Evolutionary conservation across 2,797 vertebrate genomes (phyloP).

Genomic region (Peromyscus eremicus): DNA sequence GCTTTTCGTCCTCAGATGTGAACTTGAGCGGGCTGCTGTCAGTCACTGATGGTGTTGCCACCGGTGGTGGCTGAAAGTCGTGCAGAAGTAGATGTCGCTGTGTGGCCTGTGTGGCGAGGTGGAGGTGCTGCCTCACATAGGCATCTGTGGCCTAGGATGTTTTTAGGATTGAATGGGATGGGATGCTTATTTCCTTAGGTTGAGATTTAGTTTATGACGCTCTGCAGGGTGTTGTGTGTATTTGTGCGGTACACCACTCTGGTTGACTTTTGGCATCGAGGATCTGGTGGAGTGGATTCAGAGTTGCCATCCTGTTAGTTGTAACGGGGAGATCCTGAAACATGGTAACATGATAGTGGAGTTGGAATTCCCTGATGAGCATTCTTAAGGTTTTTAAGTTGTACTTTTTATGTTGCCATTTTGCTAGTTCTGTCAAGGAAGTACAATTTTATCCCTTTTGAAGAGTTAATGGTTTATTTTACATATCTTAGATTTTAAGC

Average conservation of each 20-base stretch:
- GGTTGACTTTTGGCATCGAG: neutral
- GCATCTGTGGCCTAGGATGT: neutral
- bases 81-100: neutral
- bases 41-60: no score
- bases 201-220: neutral
- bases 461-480: conserved; percentile 5
- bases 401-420: conserved; percentile 14
- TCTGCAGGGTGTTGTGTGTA: neutral
- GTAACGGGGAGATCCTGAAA: neutral
- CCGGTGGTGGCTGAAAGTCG: neutral
- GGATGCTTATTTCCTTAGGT: neutral
- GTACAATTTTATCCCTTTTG: neutral
- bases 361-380: conserved; percentile 14
- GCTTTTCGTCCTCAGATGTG: neutral
- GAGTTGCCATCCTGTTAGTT: conserved; percentile 26
- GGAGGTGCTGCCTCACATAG: neutral
- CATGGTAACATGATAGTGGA: neutral
- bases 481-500: neutral
- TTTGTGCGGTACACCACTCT: neutral
- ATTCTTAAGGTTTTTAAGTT: neutral
- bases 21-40: neutral
- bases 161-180: neutral
- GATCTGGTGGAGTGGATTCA: neutral
- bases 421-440: neutral
- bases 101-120: neutral